Evolutionary conservation across 1,140 invertebrate genomes (phyloP).

Genomic region (Macrobrachium nipponense): DNA sequence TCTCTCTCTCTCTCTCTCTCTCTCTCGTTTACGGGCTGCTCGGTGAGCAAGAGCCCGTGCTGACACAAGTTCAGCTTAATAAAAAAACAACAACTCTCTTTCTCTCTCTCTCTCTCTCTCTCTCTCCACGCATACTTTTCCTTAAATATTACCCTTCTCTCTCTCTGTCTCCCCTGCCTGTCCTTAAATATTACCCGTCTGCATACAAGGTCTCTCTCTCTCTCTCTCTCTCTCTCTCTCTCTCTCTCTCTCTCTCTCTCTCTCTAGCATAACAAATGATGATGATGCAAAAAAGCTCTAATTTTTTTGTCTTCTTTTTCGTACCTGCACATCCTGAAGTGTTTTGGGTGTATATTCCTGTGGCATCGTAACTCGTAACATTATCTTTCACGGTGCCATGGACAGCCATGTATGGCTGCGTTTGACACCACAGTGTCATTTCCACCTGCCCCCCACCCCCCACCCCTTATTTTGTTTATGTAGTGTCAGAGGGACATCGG

Average conservation of each 20-base stretch:
- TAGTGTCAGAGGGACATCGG: no score
- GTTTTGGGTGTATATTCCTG: no score
- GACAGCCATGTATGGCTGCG: no score
- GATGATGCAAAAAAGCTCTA: not conserved
- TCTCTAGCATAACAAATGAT: not conserved
- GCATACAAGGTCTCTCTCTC: conserved; percentile 13
- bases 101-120: no score
- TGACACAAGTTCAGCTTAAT: no score
- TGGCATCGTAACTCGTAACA: no score
- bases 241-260: conserved; percentile 12
- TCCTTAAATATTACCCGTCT: not conserved
- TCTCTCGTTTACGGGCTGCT: no score
- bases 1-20: conserved; percentile 13
- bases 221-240: conserved; percentile 3
- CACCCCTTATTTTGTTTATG: not conserved
- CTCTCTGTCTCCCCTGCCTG: conserved; percentile 1
- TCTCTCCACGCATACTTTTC: no score
- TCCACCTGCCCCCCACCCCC: not conserved
- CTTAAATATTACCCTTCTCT: no score
- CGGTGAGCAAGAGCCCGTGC: no score
- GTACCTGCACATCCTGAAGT: not conserved
- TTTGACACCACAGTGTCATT: not conserved
- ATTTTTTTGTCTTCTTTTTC: not conserved
- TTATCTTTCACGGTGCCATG: no score
- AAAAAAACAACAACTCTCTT: no score